Conservation (phyloP, 1,140 invertebrate genomes). For the Epicauta chinensis region DNA sequence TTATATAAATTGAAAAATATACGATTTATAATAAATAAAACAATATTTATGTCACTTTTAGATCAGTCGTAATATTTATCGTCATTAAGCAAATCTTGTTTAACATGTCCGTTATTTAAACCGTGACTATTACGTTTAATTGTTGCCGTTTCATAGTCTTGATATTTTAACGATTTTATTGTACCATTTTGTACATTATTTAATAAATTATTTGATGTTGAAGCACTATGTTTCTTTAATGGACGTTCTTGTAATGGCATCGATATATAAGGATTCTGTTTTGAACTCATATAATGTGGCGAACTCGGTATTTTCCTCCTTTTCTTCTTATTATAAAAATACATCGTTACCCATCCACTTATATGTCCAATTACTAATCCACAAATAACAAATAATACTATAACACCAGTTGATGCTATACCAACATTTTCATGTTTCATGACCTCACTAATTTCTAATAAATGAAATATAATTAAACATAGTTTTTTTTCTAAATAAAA, state of each 20-base stretch:
- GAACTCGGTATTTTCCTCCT: slow-evolving; percentile 54
- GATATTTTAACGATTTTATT: slow-evolving; percentile 56
- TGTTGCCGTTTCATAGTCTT: slow-evolving; percentile 71
- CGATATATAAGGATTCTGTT: slow-evolving; percentile 77
- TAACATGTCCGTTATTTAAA: slow-evolving; percentile 43
- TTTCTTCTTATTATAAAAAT: slow-evolving; percentile 36
- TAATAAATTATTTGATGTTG: slow-evolving; percentile 44
- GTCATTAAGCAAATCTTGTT: slow-evolving; percentile 28
- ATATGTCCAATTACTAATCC: slow-evolving; percentile 43
- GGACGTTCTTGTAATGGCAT: slow-evolving; percentile 57
- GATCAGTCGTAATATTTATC: slow-evolving; percentile 38
- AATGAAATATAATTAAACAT: too few species aligned
- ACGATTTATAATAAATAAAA: too few species aligned
- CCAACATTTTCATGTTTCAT: neutral
- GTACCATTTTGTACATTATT: slow-evolving; percentile 49
- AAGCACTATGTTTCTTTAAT: slow-evolving; percentile 45
- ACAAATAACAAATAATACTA: slow-evolving; percentile 33
- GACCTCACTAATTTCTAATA: neutral
- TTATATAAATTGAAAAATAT: too few species aligned
- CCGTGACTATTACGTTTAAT: slow-evolving; percentile 69
- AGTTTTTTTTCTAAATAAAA: too few species aligned
- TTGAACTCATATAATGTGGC: slow-evolving; percentile 70
- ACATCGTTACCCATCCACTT: slow-evolving; percentile 10
- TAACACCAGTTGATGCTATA: slow-evolving; percentile 3
- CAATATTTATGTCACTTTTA: too few species aligned